These are phyloP conservation scores for Porites divaricata DNA, from an alignment of 92 coral and sea anemone species.

Conservation along the genomic window DNA sequence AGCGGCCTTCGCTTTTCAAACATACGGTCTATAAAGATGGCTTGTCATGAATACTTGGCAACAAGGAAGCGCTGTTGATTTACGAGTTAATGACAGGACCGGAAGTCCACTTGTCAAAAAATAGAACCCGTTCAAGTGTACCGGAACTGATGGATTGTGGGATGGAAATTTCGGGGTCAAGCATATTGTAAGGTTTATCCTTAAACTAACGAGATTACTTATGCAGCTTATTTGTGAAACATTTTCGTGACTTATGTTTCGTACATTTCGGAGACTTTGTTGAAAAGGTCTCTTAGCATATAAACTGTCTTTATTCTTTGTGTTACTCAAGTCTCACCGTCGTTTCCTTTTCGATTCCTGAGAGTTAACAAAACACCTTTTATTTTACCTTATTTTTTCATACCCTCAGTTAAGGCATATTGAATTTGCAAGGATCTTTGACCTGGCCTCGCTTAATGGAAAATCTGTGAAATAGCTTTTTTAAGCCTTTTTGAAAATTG, in stretches of 20 bases:
- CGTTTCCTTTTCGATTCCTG: background rate
- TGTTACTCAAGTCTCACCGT: background rate
- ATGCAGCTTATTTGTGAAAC: background rate
- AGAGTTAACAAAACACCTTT: background rate
- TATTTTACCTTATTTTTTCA: too few species aligned
- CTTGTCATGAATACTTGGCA: constrained; percentile 34
- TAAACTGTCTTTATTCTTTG: background rate
- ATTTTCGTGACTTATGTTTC: background rate
- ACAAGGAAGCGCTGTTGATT: constrained; percentile 72
- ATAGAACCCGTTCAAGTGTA: constrained; percentile 17
- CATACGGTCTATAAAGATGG: constrained; percentile 26
- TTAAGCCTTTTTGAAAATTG: background rate
- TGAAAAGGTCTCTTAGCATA: background rate
- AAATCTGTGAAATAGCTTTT: background rate
- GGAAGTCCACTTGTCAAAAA: constrained; percentile 46
- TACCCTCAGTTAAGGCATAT: background rate
- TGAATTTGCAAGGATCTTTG: too few species aligned
- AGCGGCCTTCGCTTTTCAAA: constrained; percentile 7
- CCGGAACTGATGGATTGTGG: constrained; percentile 42
- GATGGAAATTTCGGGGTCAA: background rate
- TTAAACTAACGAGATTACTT: background rate
- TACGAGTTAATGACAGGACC: constrained; percentile 60
- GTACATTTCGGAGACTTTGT: background rate
- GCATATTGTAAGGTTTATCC: constrained; percentile 2
- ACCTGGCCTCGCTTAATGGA: background rate